Conservation (phyloP, 2,888 invertebrate species). For the Lottia scabra region DNA sequence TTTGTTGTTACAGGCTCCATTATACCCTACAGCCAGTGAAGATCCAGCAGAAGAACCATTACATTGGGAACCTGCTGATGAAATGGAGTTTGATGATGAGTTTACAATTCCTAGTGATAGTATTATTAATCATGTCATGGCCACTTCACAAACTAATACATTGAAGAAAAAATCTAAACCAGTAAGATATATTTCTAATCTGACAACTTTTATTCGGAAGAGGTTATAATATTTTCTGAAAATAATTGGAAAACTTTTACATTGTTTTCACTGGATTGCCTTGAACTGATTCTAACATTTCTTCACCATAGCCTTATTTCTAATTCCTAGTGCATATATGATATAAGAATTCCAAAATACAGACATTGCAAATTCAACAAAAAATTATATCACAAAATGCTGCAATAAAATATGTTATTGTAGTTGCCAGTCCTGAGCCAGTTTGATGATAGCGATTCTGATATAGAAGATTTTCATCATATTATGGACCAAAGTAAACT, state of each 20-base stretch:
- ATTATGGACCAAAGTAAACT: constrained; percentile 76
- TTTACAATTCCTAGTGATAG: constrained; percentile 26
- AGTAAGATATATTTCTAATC: background rate
- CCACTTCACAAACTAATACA: background rate
- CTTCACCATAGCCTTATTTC: no score
- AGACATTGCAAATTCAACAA: no score
- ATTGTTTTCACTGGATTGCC: no score
- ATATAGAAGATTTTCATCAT: constrained; percentile 77
- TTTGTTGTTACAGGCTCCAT: constrained; percentile 30
- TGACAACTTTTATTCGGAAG: no score
- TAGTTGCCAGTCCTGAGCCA: constrained; percentile 21
- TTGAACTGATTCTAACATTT: no score
- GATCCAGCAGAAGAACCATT: constrained; percentile 56
- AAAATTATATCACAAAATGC: no score
- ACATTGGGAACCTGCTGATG: constrained; percentile 53
- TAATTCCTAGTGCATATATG: no score
- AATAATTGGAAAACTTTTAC: no score
- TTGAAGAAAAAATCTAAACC: background rate
- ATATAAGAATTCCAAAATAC: no score
- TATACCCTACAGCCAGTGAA: constrained; percentile 56
- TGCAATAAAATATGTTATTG: background rate
- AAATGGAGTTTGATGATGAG: constrained; percentile 62
- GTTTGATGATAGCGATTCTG: constrained; percentile 74
- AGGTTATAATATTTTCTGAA: no score
- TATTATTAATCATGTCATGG: background rate